Percentiles rank a stretch among this genome's conserved stretches.
These are phyloP conservation scores for Campylomormyrus numenius DNA, from an alignment of 2,113 vertebrate genomes.

Conservation along the genomic window DNA sequence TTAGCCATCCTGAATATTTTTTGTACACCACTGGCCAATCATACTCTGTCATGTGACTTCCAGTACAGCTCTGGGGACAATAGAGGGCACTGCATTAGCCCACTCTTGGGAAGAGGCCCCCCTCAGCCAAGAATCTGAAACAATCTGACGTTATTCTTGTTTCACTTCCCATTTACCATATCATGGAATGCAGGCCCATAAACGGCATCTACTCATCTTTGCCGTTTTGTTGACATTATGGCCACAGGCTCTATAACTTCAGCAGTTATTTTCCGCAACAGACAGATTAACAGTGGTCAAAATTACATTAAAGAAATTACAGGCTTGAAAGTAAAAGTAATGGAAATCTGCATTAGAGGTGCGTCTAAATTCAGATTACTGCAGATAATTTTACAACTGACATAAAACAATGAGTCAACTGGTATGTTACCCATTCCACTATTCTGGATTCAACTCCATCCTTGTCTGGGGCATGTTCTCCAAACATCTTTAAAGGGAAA, in stretches of 20 bases:
- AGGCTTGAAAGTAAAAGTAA: not conserved
- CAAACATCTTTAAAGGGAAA: not conserved
- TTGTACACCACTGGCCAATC: not conserved
- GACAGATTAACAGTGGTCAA: not conserved
- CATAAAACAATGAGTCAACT: not conserved
- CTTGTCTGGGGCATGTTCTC: not conserved
- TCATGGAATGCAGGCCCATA: not conserved
- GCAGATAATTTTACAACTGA: not conserved
- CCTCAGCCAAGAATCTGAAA: not conserved
- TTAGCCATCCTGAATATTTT: not conserved
- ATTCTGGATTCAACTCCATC: not conserved
- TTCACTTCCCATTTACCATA: not conserved
- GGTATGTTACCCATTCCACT: no score
- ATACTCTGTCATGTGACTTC: not conserved
- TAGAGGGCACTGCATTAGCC: not conserved
- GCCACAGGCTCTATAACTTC: not conserved
- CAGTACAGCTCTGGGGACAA: not conserved
- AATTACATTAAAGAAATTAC: not conserved
- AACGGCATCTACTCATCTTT: not conserved
- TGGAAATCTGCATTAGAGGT: not conserved
- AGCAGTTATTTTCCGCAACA: not conserved
- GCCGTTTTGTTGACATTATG: not conserved
- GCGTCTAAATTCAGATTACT: not conserved
- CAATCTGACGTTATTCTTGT: not conserved
- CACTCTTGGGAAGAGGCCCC: not conserved